phyloP scores from a whole-genome alignment of 2,888 invertebrate genomes.

The Idaea dimidiata region DNA sequence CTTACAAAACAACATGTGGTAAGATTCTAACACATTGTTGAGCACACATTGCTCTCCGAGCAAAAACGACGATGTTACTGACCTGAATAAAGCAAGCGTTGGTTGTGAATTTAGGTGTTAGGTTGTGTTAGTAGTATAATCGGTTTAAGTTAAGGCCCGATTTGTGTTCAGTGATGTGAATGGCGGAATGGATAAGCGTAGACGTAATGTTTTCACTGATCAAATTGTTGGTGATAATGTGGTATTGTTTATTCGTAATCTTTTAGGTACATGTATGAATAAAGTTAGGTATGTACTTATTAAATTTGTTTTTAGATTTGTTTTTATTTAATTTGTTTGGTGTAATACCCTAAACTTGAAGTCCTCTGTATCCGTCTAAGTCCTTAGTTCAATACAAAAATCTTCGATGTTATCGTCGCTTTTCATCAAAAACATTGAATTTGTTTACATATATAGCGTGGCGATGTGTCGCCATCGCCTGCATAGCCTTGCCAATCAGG shows the following conservation, averaged over 20 bases:
- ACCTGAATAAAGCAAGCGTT: conserved; percentile 22
- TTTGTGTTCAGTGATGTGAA: conserved; percentile 27
- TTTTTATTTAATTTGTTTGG: too few relatives aligned
- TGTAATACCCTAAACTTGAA: too few relatives aligned
- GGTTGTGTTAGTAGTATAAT: conserved; percentile 18
- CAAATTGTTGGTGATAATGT: neutral
- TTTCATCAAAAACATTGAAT: too few relatives aligned
- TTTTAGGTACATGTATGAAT: neutral
- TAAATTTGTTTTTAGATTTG: too few relatives aligned
- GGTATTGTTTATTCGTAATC: neutral
- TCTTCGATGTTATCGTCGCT: too few relatives aligned
- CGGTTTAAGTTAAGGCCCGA: conserved; percentile 30
- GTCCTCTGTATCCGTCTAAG: too few relatives aligned
- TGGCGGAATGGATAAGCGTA: conserved; percentile 22
- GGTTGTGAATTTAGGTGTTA: conserved; percentile 14
- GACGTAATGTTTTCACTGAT: neutral
- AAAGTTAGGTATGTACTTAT: neutral
- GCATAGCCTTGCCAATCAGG: too few relatives aligned
- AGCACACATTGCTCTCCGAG: conserved; percentile 26
- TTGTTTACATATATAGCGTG: too few relatives aligned
- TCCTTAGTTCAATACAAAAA: too few relatives aligned
- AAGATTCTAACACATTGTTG: conserved; percentile 12
- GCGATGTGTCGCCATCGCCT: too few relatives aligned
- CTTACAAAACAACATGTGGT: conserved; percentile 19
- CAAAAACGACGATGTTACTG: neutral